Base-by-base conservation (phyloP, 2,113 vertebrate species). In the Corapipo altera region DNA sequence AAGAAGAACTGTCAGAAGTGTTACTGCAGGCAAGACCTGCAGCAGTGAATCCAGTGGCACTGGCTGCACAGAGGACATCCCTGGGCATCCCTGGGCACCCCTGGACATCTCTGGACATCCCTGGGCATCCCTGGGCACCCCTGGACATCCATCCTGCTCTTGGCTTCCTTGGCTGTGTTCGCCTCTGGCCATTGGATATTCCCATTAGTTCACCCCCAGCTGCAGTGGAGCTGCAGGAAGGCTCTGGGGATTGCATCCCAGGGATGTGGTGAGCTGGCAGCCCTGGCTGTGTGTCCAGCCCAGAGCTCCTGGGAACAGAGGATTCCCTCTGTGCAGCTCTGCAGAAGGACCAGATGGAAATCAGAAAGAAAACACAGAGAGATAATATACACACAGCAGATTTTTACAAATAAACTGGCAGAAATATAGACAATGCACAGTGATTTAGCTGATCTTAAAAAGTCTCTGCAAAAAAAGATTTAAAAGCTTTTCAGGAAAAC, bases 1-100 rank as follows among this genome's bases (percentile, higher is more conserved):
- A 51, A 48, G 41, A 16, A 39, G 4, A 17, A 5, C 21, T 8
- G 48, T 41, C 22, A 61, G 46, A 35, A 44, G 35, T 2, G 15
- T 12, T 20, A 3, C 2, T 41, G 18, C 37, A 35, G 54, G 13
- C 0, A 2, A 55, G 76, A 72, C 1, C n/a, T 7, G 24, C 46
- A 16, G 32, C 4, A 9, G 44, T 1, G 4, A n/a, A 8, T 4
- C 2, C 7, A 7, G 20, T 1, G 10, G 26, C 66, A 43, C 13
- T 1, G 7, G 37, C 24, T 11, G 8, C 61, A 2, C 61, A 20
- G 41, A 32, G 43, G 21, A 61, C 35, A 61, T 17, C n/a, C 58
- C 9, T 37, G 58, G 32, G 28, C 5, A 2, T 51, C 49, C 26
- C 49, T 39, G 39, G 39, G 11, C 39, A 39, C 11, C 39, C 39